Conservation (phyloP, 1,140 invertebrate species). For the Antheraea mylitta region DNA sequence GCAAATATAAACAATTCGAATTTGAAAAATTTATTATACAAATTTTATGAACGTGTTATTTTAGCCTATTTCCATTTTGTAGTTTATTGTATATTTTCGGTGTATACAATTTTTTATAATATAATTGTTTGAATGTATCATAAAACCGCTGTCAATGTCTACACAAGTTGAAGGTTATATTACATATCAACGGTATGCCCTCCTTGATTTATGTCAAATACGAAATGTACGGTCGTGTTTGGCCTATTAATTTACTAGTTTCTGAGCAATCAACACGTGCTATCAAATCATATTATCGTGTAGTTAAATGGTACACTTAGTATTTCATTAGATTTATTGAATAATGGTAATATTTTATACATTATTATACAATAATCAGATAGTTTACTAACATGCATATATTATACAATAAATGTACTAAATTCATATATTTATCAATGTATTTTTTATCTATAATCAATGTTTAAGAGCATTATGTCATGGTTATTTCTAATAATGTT, state of each 20-base stretch:
- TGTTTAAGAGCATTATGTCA: too few species aligned
- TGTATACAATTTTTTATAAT: too few species aligned
- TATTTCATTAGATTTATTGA: not conserved
- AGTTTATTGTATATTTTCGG: too few species aligned
- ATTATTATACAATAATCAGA: not conserved
- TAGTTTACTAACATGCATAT: not conserved
- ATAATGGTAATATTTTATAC: not conserved
- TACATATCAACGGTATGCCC: constrained; percentile 18
- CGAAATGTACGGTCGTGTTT: constrained; percentile 18
- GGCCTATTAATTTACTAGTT: constrained; percentile 19
- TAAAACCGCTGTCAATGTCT: constrained; percentile 1
- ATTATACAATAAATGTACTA: not conserved
- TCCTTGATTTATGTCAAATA: constrained; percentile 24
- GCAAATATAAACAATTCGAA: too few species aligned
- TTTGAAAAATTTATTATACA: too few species aligned
- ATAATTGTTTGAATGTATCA: constrained; percentile 2
- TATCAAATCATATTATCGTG: constrained; percentile 9
- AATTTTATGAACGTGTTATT: too few species aligned
- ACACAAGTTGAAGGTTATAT: constrained; percentile 20
- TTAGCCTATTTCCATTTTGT: too few species aligned
- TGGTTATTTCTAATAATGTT: too few species aligned
- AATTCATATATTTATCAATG: not conserved
- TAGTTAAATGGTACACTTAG: not conserved
- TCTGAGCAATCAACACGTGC: constrained; percentile 1
- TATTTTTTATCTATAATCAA: too few species aligned